A percentile compares a stretch with the other conserved stretches of the same genome.
These are phyloP conservation scores for Spheniscus humboldti DNA, from an alignment of 2,797 vertebrate genomes.

Conservation along the genomic window DNA sequence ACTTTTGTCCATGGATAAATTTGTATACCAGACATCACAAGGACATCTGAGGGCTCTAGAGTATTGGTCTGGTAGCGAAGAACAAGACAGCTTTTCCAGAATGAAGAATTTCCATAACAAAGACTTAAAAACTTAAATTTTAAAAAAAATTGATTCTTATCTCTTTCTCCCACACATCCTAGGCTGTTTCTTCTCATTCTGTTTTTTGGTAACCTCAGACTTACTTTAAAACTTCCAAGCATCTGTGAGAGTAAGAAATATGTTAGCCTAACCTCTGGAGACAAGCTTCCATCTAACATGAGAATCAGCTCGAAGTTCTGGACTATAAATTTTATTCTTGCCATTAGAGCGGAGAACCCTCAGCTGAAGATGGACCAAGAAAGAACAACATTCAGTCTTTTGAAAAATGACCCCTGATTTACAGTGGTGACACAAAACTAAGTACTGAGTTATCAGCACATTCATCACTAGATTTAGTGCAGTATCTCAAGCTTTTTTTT, in stretches of 20 bases:
- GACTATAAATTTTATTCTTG: slow-evolving; percentile 24
- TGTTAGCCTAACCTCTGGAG: neutral
- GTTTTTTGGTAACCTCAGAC: neutral
- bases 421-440: slow-evolving; percentile 22
- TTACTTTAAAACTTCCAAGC: neutral
- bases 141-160: neutral
- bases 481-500: neutral
- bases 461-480: slow-evolving; percentile 34
- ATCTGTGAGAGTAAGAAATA: neutral
- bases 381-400: slow-evolving; percentile 34
- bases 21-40: neutral
- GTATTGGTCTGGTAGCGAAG: neutral
- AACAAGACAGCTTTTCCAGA: neutral
- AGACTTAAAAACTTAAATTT: neutral
- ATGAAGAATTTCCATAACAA: neutral
- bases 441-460: slow-evolving; percentile 32
- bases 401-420: slow-evolving; percentile 45
- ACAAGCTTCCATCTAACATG: neutral
- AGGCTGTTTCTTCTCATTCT: neutral
- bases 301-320: neutral
- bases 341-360: neutral
- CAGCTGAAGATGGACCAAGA: slow-evolving; percentile 28
- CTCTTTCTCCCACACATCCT: neutral
- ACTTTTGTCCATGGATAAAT: neutral
- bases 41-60: neutral